Evolutionary conservation across 2,797 vertebrate genomes (phyloP), one percentile per base, ranked within the genome.

Genomic region (Macroramphosus scolopax): DNA sequence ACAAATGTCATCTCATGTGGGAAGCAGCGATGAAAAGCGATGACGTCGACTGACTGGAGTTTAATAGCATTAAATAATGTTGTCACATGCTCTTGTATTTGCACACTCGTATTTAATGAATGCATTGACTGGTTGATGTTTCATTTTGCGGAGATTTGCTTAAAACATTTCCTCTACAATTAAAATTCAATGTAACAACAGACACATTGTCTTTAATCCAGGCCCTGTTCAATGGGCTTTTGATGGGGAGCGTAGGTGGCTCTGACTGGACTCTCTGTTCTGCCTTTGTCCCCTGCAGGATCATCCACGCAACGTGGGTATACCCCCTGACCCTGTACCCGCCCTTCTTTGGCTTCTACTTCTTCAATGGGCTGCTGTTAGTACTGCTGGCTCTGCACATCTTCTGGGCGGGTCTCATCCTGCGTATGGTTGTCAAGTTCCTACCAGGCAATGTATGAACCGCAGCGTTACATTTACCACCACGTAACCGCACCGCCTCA

Each of bases 401-500:
- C 79, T 98, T 98, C 89, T 98, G 96, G 96, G 93, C 94, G 0
- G 87, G 47, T 26, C 92, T 97, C 70, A 98, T 98, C 61, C 44
- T 98, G 61, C 92, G 93, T 45, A 96, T 98, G 94, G 94, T 93
- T 39, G 63, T 95, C 70, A 97, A 95, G 82, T 98, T 98, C 85
- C 85, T 98, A 67, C 94, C 92, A 32, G 92, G 91, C 87, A 98
- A 96, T 56, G 96, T 93, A 78, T 1, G 79, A 54, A 50, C 10
- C 15, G 10, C 13, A 4, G 8, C 15, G 5, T 15, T 10, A 4
- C 12, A 6, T 35, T 32, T 32, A 12, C 30, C 30, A 10, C 12
- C 13, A 13, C 7, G 12, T 32, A 13, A 13, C 3, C 5, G 30
- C 5, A 32, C 20, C 20, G 20, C 6, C 20, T 22, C 20, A 3